A percentile compares a stretch with the other conserved stretches of the same genome.
Conservation (phyloP, 2,113 vertebrate genomes). For the Empidonax traillii region DNA sequence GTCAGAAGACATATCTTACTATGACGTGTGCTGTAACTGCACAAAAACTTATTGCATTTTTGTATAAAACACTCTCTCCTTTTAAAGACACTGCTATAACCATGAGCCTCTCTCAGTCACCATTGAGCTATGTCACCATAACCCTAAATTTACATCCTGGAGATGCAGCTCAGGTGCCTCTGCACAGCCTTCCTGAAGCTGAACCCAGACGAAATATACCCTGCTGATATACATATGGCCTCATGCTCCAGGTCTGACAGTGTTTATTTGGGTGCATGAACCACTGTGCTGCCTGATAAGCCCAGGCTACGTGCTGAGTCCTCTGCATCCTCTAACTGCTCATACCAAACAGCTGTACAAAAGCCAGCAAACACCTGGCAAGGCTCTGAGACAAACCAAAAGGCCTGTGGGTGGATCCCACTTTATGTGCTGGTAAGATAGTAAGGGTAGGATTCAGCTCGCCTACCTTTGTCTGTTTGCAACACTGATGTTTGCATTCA, state of each 20-base stretch:
- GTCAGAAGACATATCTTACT: neutral
- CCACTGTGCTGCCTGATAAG: neutral
- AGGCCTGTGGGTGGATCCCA: neutral
- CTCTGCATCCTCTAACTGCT: neutral
- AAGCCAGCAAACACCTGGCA: neutral
- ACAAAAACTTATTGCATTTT: neutral
- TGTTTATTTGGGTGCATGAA: neutral
- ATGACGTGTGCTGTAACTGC: neutral
- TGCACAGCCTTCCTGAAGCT: neutral
- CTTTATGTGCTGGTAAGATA: neutral
- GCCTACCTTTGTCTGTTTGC: neutral
- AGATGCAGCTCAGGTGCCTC: neutral
- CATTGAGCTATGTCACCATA: neutral
- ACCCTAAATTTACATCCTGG: neutral
- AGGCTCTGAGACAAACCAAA: neutral
- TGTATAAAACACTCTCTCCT: neutral
- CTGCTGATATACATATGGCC: neutral
- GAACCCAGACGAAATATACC: neutral
- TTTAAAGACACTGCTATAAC: neutral
- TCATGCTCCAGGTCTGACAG: neutral
- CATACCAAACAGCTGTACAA: neutral
- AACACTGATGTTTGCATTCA: neutral
- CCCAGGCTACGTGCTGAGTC: too few species aligned
- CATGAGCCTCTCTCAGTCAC: neutral
- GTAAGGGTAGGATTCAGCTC: neutral